phyloP scores from a whole-genome alignment of 2,888 invertebrate genomes.

The Thecophora atra region DNA sequence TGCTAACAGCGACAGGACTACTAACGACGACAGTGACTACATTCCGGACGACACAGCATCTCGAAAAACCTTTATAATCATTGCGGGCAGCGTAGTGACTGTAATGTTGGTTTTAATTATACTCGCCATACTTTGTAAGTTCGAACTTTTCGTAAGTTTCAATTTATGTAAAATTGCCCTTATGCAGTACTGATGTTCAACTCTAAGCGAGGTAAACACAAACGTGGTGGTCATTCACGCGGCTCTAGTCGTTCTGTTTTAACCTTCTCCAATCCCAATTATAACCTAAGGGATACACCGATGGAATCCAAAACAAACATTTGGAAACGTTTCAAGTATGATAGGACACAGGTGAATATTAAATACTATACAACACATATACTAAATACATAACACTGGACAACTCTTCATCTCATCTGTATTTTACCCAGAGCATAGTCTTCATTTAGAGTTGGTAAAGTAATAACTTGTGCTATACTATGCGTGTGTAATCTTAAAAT shows the following conservation, averaged over 20 bases:
- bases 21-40: slow-evolving; percentile 40
- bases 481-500: too few species aligned
- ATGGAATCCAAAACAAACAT: slow-evolving; percentile 70
- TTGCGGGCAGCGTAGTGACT: slow-evolving; percentile 61
- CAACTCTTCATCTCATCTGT: too few species aligned
- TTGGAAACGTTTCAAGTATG: slow-evolving; percentile 82
- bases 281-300: slow-evolving; percentile 70
- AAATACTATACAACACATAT: too few species aligned
- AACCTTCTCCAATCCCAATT: slow-evolving; percentile 91
- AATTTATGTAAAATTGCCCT: neutral
- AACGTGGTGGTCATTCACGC: slow-evolving; percentile 66
- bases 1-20: slow-evolving; percentile 45
- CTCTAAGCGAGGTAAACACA: slow-evolving; percentile 67
- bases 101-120: slow-evolving; percentile 62
- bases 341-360: slow-evolving; percentile 67
- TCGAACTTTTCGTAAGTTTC: neutral
- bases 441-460: too few species aligned
- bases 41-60: slow-evolving; percentile 38
- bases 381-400: too few species aligned
- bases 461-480: too few species aligned
- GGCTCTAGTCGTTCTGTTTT: slow-evolving; percentile 76
- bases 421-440: too few species aligned
- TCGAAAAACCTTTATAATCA: slow-evolving; percentile 57
- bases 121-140: slow-evolving; percentile 62
- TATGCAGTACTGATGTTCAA: slow-evolving; percentile 65